These are phyloP conservation scores for Takifugu bimaculatus DNA, from an alignment of 2,113 vertebrate species.

Conservation along the genomic window DNA sequence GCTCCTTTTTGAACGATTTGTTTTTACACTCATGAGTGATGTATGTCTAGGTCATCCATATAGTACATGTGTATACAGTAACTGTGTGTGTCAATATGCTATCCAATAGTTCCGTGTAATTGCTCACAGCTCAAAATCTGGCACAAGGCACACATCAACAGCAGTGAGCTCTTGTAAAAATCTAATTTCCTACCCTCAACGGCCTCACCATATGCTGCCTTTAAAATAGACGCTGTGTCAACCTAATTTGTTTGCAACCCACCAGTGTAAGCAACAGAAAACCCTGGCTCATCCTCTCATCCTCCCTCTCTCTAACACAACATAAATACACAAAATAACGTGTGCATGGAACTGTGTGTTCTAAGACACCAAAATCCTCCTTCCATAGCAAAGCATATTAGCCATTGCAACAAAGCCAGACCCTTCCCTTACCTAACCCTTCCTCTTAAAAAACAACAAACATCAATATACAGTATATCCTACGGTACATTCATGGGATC, in stretches of 20 bases:
- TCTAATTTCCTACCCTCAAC: constrained; percentile 54
- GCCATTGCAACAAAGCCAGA: constrained; percentile 5
- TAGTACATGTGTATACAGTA: neutral
- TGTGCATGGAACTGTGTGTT: neutral
- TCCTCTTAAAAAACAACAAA: constrained; percentile 28
- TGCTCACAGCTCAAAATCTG: constrained; percentile 55
- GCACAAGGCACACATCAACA: constrained; percentile 28
- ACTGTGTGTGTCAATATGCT: constrained; percentile 10
- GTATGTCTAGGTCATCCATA: constrained; percentile 11
- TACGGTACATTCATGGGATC: constrained; percentile 60
- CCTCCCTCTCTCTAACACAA: constrained; percentile 4
- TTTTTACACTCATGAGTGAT: constrained; percentile 33
- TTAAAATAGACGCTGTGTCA: constrained; percentile 40
- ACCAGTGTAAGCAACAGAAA: constrained; percentile 27
- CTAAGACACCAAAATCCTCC: constrained; percentile 1
- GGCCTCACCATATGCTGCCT: constrained; percentile 46
- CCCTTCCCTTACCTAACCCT: neutral
- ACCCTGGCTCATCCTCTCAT: constrained; percentile 29
- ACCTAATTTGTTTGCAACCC: constrained; percentile 51
- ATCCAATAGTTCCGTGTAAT: constrained; percentile 43
- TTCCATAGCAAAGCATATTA: constrained; percentile 8
- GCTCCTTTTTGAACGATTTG: constrained; percentile 44
- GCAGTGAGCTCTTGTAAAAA: constrained; percentile 54
- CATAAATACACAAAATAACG: neutral
- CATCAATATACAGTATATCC: constrained; percentile 36